Evolutionary conservation across 2,113 vertebrate species (phyloP), one percentile per base, ranked within the genome.

Genomic region (Pelmatolapia mariae): DNA sequence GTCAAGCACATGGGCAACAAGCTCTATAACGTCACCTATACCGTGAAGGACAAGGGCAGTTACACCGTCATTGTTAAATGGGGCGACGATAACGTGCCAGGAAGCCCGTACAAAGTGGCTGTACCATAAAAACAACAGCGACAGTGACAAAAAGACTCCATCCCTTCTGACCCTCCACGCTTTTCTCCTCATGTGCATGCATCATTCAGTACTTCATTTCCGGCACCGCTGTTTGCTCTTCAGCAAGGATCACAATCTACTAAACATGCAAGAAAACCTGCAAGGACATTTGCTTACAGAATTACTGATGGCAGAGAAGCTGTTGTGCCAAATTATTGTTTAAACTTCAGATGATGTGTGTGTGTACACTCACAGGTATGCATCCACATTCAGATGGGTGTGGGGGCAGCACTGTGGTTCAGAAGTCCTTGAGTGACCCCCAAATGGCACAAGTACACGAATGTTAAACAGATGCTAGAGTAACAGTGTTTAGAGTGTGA

Each of bases 41-140:
- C 97, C 0, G 96, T 98, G 91, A 98, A 97, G 94, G 98, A 99
- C 93, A 98, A 97, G 89, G 98, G 98, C n/a, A 97, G 97, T 95
- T 99, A 99, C 90, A 97, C 97, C 16, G 96, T 99, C 89, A 98
- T 99, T 1, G 97, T 99, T 86, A 98, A 98, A 89, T 99, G 98
- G 98, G 98, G 98, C 0, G 98, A 99, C 1, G 98, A 98, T 84
- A 97, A 95, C 7, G 95, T 98, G 81, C 97, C 98, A 0, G 98
- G 98, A 50, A 98, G 98, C 94, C 98, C 98, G 86, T 99, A 96
- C 96, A 98, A 98, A 85, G 97, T 98, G 94, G 96, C 93, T 2
- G 97, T 96, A 24, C 97, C 97, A 80, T 98, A 93, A 85, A 43
- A 81, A 76, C 22, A 26, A 15, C 66, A 43, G 5, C 68, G 10